Base-by-base conservation (phyloP, 92 coral and sea anemone species). In the Palythoa grandis region DNA sequence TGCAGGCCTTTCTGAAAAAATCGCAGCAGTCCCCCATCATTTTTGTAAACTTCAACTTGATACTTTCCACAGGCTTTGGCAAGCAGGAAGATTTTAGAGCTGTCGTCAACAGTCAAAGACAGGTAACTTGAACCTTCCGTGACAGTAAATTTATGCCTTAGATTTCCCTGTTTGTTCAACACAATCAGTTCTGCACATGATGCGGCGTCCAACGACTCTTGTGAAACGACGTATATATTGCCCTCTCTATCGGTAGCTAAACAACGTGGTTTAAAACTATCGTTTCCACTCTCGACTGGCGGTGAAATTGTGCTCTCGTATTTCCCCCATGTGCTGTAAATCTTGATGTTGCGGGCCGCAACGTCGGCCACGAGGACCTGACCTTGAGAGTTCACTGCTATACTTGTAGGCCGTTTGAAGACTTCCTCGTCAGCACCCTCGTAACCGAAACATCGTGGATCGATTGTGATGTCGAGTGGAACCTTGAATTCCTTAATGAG, bases 161-260 rank as follows among this genome's bases (percentile, higher is more conserved):
- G 72, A 24, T 39, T 53, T 76, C 87, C 87, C 25, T 88, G 84
- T 53, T 76, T 82, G 91, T 56, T 75, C 24, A 88, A 83, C 68
- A 83, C 70, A 19, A 75, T 76, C 78, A 88, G 48, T 20, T 68
- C 53, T 29, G 75, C 39, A 4, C 17, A 37, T 11, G 39, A 52
- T 5, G 52, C 3, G 9, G 85, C 7, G 63, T 48, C 43, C 48
- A n/a, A n/a, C 12, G 25, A 67, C 4, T 47, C 39, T 82, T 82
- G 87, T 17, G 88, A 67, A 60, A 74, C 25, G 53, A 83, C 47
- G 74, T 88, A 88, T 14, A 88, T 53, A 54, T 88, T 76, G 11
- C 83, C 77, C 50, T 82, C 84, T 20, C 65, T 24, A 35, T 88
- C 91, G 17, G 85, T 83, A 14, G 75, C 72, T 39, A 88, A 80